Conservation (phyloP, 92 coral and sea anemone species). For the Siderastrea radians region DNA sequence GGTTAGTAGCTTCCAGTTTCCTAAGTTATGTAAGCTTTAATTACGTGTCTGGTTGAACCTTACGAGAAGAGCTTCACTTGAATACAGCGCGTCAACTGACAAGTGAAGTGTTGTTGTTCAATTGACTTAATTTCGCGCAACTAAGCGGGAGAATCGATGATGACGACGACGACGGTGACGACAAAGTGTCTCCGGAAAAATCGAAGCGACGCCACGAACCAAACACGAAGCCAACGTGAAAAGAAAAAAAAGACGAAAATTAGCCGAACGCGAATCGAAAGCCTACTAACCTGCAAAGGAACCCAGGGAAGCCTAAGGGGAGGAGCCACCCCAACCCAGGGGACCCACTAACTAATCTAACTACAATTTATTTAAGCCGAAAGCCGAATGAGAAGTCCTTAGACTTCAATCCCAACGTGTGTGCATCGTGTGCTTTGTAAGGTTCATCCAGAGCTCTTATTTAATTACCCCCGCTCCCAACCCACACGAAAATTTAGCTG, state of each 20-base stretch:
- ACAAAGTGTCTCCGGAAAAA: background rate
- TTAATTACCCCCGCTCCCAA: no score
- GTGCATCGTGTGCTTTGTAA: background rate
- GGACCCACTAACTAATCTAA: background rate
- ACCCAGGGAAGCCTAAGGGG: slow-evolving; percentile 1
- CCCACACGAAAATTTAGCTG: no score
- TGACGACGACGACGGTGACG: background rate
- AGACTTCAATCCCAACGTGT: background rate
- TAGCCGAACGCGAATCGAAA: background rate
- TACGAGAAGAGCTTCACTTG: background rate
- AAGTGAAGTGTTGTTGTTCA: background rate
- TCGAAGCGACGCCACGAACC: background rate
- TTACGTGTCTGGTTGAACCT: background rate
- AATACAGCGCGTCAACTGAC: background rate
- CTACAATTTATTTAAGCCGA: background rate
- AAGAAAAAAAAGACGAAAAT: background rate
- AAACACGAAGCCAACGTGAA: background rate
- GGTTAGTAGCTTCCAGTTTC: background rate
- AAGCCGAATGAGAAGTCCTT: background rate
- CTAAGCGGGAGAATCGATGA: background rate
- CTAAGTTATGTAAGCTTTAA: background rate
- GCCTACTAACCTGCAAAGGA: background rate
- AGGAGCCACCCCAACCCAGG: background rate
- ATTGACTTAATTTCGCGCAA: background rate
- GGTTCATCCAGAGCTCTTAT: no score